Percentiles rank a stretch among this genome's conserved stretches.
phyloP scores from a whole-genome alignment of 2,888 invertebrate species.

The Phortica okadai region DNA sequence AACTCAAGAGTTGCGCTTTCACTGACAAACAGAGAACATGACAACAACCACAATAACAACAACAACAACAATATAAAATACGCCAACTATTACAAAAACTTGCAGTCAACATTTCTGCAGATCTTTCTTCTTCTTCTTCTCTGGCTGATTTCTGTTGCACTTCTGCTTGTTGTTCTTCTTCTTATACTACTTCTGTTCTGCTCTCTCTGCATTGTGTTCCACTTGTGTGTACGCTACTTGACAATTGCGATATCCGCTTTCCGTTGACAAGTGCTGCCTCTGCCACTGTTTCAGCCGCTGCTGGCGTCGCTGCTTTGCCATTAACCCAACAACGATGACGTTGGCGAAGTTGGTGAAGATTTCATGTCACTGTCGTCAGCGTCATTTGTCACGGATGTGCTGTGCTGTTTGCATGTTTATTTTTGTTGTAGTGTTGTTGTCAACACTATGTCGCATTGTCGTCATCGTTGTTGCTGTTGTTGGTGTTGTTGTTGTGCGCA shows the following conservation, averaged over 20 bases:
- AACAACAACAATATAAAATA: constrained; percentile 2
- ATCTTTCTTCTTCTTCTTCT: constrained; percentile 32
- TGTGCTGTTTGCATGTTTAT: constrained; percentile 23
- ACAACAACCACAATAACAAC: background rate
- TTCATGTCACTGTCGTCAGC: constrained; percentile 35
- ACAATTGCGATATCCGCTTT: constrained; percentile 67
- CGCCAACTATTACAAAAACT: background rate
- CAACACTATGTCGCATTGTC: constrained; percentile 38
- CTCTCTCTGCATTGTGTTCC: constrained; percentile 26
- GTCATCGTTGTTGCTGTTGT: constrained; percentile 25
- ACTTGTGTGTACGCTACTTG: constrained; percentile 46
- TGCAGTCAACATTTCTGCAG: background rate
- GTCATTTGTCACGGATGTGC: constrained; percentile 33
- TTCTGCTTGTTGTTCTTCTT: constrained; percentile 36
- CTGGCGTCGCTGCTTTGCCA: constrained; percentile 32
- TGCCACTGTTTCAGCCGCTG: constrained; percentile 28
- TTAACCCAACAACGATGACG: background rate
- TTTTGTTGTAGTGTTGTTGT: constrained; percentile 37
- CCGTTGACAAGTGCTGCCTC: constrained; percentile 43
- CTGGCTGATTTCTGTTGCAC: constrained; percentile 34
- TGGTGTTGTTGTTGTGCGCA: constrained; percentile 28
- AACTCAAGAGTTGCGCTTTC: constrained; percentile 23
- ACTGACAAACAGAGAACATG: background rate
- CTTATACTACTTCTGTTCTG: constrained; percentile 35
- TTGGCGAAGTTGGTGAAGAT: constrained; percentile 18